Base-by-base conservation (phyloP, 1,140 invertebrate species). In the Microplitis demolitor region DNA sequence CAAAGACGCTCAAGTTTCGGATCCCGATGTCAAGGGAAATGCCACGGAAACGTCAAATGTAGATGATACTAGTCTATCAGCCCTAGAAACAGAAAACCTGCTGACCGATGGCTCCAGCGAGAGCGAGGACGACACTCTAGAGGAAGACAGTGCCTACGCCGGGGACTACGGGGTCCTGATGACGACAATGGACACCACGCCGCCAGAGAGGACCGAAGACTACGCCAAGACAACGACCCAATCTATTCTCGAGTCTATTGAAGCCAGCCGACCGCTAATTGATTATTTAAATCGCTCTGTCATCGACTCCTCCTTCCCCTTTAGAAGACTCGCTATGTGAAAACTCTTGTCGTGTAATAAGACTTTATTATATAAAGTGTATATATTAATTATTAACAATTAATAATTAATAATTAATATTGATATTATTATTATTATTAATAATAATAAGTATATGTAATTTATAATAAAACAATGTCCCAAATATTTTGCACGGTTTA, bases 121-220 rank as follows among this genome's bases (percentile, higher is more conserved):
- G 35, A 74, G 73, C 60, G 76, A 74, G 8, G 73, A 72, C 34
- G 74, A 73, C 16, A 45, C 45, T 13, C 58, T 71, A 0, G 74
- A 75, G 45, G 69, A 73, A 31, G 4, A 56, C 31, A 64, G 58
- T 6, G 51, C 37, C 34, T 35, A 53, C 3, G n/a, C 66, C 5
- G 33, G 14, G n/a, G 74, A 76, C 64, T 71, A 76, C 45, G 70
- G 69, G 24, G 68, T 58, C 34, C 31, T 63, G 34, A 76, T 76
- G 74, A 76, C 74, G 56, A 80, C 81, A 4, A 79, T 79, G 77
- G 78, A 79, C 62, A 80, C 78, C 3, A 79, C 78, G 64, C 76
- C 81, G 45, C 79, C 77, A 0, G 79, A 78, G 63, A 76, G 78
- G 69, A 82, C 78, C 51, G 79, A 80, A 74, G 78, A 80, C 66